Percentiles rank a stretch among this genome's conserved stretches.
These are phyloP conservation scores for Falcaria lacertinaria DNA, from an alignment of 2,888 invertebrate genomes.

Conservation along the genomic window DNA sequence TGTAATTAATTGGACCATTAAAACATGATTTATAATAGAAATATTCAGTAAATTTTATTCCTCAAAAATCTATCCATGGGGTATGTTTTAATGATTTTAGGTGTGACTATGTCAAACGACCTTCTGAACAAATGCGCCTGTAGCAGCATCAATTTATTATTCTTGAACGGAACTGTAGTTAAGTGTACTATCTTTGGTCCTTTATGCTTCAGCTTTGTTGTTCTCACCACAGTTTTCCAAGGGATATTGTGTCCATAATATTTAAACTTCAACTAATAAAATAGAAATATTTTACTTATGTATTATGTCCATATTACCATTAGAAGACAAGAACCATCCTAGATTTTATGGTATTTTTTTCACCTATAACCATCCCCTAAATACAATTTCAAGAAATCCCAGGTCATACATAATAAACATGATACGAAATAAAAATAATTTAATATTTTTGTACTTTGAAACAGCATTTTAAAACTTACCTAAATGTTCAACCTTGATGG, in stretches of 20 bases:
- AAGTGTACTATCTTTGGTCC: constrained; percentile 15
- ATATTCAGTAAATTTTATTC: background rate
- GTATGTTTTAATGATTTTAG: constrained; percentile 28
- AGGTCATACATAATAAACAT: background rate
- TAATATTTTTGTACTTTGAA: background rate
- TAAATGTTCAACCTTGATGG: background rate
- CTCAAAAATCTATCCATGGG: background rate
- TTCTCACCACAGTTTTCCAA: constrained; percentile 39
- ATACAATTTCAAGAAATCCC: too few species aligned
- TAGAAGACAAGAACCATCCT: too few species aligned
- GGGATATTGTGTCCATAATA: constrained; percentile 54
- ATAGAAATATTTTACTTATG: constrained; percentile 13
- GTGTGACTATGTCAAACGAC: constrained; percentile 20
- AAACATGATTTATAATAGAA: background rate
- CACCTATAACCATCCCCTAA: too few species aligned
- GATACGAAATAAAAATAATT: background rate
- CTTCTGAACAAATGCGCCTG: constrained; percentile 44
- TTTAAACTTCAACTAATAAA: constrained; percentile 9
- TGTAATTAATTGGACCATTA: background rate
- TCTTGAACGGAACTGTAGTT: constrained; percentile 15
- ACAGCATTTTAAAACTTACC: background rate
- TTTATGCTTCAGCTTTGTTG: constrained; percentile 18
- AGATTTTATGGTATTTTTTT: too few species aligned
- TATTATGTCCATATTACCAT: background rate
- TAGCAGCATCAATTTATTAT: constrained; percentile 31